Percentiles rank a stretch among this genome's conserved stretches.
Conservation (phyloP, 2,888 invertebrate genomes). For the Scrobipalpa atriplicella region DNA sequence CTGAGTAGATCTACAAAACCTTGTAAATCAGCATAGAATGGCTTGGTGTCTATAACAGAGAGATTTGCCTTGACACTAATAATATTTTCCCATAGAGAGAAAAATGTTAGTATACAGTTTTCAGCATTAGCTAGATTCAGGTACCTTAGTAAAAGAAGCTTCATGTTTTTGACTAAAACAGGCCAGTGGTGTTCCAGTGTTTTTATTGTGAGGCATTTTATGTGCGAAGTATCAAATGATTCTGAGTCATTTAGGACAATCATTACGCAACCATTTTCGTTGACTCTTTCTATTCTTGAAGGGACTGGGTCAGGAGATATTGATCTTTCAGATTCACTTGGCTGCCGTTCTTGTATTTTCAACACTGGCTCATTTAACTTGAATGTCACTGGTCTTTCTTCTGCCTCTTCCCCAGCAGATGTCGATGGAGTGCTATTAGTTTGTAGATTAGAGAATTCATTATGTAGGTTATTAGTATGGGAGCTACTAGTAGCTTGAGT, state of each 20-base stretch:
- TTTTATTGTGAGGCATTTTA: conserved; percentile 93
- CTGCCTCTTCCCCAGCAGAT: conserved; percentile 53
- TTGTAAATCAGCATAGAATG: conserved; percentile 93
- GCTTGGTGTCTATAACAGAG: conserved; percentile 93
- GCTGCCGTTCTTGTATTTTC: conserved; percentile 56
- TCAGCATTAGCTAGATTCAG: conserved; percentile 84
- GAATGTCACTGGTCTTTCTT: conserved; percentile 54
- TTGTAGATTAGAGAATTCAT: conserved; percentile 76
- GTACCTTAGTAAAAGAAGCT: conserved; percentile 81
- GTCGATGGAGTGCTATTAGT: conserved; percentile 67
- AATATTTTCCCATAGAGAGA: conserved; percentile 94
- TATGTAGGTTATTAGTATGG: conserved; percentile 58
- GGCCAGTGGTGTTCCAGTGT: conserved; percentile 94
- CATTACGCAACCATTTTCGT: conserved; percentile 81
- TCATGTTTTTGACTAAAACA: conserved; percentile 88
- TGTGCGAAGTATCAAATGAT: conserved; percentile 92
- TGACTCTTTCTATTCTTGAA: conserved; percentile 69
- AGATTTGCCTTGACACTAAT: conserved; percentile 95
- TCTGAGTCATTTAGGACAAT: conserved; percentile 89
- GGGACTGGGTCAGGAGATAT: conserved; percentile 63
- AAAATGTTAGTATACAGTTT: conserved; percentile 90
- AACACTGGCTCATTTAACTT: conserved; percentile 72
- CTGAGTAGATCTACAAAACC: conserved; percentile 88
- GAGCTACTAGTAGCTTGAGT: conserved; percentile 53
- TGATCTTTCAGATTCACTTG: conserved; percentile 55